phyloP scores from a whole-genome alignment of 2,888 invertebrate species.

The Frankliniella fusca region DNA sequence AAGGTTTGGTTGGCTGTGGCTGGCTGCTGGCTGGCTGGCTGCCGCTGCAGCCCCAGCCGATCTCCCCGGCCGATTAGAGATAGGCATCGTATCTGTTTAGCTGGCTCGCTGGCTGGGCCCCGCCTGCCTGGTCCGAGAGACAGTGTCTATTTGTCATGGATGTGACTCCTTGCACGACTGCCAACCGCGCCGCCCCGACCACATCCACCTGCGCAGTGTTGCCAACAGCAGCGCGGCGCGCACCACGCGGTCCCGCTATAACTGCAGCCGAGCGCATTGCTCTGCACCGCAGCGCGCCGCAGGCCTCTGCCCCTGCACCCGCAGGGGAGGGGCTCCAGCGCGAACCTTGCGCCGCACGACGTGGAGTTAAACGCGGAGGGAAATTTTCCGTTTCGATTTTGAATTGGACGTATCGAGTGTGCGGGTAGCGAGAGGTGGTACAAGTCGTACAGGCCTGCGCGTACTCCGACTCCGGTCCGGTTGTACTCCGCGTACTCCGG shows the following conservation, averaged over 20 bases:
- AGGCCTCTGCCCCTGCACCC: not conserved
- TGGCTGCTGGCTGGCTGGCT: too few species aligned
- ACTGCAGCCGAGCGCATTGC: not conserved
- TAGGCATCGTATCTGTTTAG: not conserved
- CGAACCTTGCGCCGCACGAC: too few species aligned
- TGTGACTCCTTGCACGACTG: slow-evolving; percentile 4
- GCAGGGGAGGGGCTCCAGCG: not conserved
- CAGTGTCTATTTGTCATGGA: not conserved
- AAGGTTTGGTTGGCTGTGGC: too few species aligned
- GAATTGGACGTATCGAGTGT: too few species aligned
- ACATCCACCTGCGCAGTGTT: slow-evolving; percentile 15
- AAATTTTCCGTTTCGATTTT: too few species aligned
- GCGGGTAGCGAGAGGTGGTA: too few species aligned
- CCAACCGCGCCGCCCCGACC: not conserved
- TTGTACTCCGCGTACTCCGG: too few species aligned
- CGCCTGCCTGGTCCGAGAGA: not conserved
- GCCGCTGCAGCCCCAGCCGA: slow-evolving; percentile 43
- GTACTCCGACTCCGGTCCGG: too few species aligned
- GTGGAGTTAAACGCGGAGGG: too few species aligned
- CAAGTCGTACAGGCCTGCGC: too few species aligned
- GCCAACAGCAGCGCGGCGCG: slow-evolving; percentile 2
- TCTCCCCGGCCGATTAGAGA: slow-evolving; percentile 28
- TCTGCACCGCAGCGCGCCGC: not conserved
- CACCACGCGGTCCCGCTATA: not conserved
- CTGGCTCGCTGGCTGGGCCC: not conserved